Evolutionary conservation across 1,140 invertebrate genomes (phyloP).

Genomic region (Scaptomyza montana): DNA sequence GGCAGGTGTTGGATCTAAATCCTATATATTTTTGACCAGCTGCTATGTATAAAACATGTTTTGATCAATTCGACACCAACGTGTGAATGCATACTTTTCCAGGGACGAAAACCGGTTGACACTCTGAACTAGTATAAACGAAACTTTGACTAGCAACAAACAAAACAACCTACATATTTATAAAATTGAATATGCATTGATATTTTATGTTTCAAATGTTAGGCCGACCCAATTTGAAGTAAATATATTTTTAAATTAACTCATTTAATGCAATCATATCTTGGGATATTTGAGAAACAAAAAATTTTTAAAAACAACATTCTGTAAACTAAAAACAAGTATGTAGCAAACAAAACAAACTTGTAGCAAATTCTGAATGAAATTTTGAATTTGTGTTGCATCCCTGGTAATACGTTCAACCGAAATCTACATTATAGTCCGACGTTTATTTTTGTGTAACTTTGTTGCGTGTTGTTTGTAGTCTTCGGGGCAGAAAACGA

Average conservation of each 20-base stretch:
- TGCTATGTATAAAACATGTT: constrained; percentile 38
- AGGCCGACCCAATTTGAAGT: not conserved
- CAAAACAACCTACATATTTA: not conserved
- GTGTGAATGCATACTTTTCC: constrained; percentile 19
- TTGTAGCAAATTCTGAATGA: not conserved
- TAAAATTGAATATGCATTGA: not conserved
- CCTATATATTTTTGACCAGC: constrained; percentile 22
- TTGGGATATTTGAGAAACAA: not conserved
- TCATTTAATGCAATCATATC: no score
- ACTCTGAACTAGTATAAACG: not conserved
- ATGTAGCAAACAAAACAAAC: no score
- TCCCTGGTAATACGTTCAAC: constrained; percentile 11
- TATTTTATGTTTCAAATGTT: not conserved
- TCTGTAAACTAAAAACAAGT: not conserved
- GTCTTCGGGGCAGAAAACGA: constrained; percentile 22
- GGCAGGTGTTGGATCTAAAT: constrained; percentile 41
- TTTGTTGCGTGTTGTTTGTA: constrained; percentile 32
- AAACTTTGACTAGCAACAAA: constrained; percentile 11
- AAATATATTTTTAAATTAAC: no score
- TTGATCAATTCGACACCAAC: constrained; percentile 9
- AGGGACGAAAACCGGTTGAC: constrained; percentile 29
- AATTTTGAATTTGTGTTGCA: constrained; percentile 1
- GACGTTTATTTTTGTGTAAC: constrained; percentile 18
- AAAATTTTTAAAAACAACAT: not conserved
- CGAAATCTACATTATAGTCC: constrained; percentile 3